These are phyloP conservation scores for Anolis carolinensis DNA, from an alignment of 2,113 vertebrate species.

Conservation along the genomic window DNA sequence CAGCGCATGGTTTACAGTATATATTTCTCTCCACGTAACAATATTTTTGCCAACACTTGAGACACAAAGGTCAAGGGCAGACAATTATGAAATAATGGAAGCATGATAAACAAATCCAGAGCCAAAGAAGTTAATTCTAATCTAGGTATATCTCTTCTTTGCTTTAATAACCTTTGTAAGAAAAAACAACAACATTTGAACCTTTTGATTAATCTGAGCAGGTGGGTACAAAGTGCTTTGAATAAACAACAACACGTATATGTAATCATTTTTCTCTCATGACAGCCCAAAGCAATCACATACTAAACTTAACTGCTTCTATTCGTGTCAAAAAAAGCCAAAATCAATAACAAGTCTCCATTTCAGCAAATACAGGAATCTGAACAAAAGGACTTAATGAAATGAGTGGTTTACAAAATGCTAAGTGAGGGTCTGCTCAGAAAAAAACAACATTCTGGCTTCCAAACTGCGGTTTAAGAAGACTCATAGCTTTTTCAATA, in stretches of 20 bases:
- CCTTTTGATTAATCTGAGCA: conserved; percentile 37
- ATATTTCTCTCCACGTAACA: conserved; percentile 6
- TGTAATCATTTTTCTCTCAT: conserved; percentile 54
- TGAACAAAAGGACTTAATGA: conserved; percentile 73
- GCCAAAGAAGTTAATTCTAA: conserved; percentile 24
- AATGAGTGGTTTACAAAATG: conserved; percentile 73
- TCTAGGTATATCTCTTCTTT: conserved; percentile 13
- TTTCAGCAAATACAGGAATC: conserved; percentile 57
- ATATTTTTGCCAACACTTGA: conserved; percentile 26
- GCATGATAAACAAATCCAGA: conserved; percentile 37
- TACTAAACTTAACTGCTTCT: conserved; percentile 61
- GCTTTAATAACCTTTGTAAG: conserved; percentile 31
- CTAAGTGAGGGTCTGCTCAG: conserved; percentile 56
- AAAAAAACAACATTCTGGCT: conserved; percentile 66
- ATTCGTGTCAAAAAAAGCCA: conserved; percentile 60
- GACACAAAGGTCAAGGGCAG: conserved; percentile 36
- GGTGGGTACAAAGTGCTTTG: conserved; percentile 38
- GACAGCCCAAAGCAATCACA: conserved; percentile 44
- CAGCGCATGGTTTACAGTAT: conserved; percentile 19
- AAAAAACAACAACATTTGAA: conserved; percentile 44
- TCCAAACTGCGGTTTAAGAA: conserved; percentile 62
- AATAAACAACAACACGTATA: conserved; percentile 9
- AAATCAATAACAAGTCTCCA: conserved; percentile 64
- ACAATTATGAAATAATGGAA: conserved; percentile 41
- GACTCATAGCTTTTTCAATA: conserved; percentile 40